Conservation (phyloP, 1,140 invertebrate genomes). For the Glomeris maerens region DNA sequence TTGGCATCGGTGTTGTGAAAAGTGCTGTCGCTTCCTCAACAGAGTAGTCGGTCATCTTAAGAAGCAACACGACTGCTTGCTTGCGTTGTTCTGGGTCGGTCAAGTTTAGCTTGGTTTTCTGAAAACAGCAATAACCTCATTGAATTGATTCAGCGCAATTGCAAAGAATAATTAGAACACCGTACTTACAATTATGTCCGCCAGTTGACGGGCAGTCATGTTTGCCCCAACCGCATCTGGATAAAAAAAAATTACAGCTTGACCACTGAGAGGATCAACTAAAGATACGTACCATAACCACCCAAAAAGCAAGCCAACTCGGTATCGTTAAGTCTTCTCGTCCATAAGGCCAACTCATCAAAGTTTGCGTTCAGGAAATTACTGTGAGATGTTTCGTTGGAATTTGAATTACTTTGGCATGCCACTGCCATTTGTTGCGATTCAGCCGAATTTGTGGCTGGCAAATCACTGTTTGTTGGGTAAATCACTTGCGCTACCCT, state of each 20-base stretch:
- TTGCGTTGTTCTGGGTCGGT: not conserved
- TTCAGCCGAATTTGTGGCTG: constrained; percentile 7
- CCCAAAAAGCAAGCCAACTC: constrained; percentile 19
- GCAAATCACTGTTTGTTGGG: constrained; percentile 1
- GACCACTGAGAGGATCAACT: not conserved
- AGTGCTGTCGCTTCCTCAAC: not conserved
- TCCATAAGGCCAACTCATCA: constrained; percentile 24
- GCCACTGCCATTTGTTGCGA: constrained; percentile 20
- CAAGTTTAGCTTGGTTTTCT: constrained; percentile 1
- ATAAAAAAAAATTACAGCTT: not conserved
- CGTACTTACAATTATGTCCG: not conserved
- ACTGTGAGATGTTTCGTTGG: constrained; percentile 12
- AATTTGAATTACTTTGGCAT: constrained; percentile 17
- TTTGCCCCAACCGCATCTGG: not conserved
- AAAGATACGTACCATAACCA: constrained; percentile 18
- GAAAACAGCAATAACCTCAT: not conserved
- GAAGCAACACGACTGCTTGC: not conserved
- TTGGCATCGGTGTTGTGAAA: not conserved
- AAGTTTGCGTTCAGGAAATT: constrained; percentile 16
- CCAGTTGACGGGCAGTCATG: not conserved
- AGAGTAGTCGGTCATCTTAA: not conserved
- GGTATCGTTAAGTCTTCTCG: constrained; percentile 12
- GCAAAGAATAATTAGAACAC: not conserved
- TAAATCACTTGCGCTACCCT: constrained; percentile 13
- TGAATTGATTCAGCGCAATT: not conserved